phyloP scores from a whole-genome alignment of 2,888 invertebrate species.

The Eledona agricola region DNA sequence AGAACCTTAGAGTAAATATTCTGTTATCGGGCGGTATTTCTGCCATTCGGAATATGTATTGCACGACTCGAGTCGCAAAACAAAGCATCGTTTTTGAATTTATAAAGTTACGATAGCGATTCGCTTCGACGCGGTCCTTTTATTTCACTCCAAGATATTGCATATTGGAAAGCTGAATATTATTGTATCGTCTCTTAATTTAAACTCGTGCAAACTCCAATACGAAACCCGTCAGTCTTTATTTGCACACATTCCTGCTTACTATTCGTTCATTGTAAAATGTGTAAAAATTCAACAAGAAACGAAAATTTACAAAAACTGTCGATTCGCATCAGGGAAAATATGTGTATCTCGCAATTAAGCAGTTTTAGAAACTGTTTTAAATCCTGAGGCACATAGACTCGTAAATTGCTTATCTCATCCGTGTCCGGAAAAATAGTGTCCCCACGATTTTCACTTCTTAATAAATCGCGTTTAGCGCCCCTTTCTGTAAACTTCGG shows the following conservation, averaged over 20 bases:
- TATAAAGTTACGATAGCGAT: conserved; percentile 44
- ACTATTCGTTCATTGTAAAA: no score
- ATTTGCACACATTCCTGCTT: conserved; percentile 10
- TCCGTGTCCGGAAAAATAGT: conserved; percentile 35
- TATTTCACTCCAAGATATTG: conserved; percentile 38
- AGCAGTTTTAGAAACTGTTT: no score
- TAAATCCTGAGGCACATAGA: no score
- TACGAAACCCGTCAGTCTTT: conserved; percentile 17
- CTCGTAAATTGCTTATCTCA: conserved; percentile 46
- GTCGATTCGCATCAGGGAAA: no score
- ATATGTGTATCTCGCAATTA: no score
- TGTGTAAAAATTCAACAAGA: no score
- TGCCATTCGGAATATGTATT: conserved; percentile 41
- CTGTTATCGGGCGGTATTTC: conserved; percentile 41
- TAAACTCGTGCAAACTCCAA: conserved; percentile 19
- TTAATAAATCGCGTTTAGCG: conserved; percentile 55
- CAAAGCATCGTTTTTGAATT: conserved; percentile 44
- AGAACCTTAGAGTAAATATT: conserved; percentile 39
- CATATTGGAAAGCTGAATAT: conserved; percentile 40
- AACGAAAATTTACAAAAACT: no score
- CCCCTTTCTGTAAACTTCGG: conserved; percentile 49
- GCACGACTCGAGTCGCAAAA: conserved; percentile 43
- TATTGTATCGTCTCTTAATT: conserved; percentile 40
- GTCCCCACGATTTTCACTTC: conserved; percentile 50
- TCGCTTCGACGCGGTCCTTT: conserved; percentile 34